phyloP scores from a whole-genome alignment of 2,888 invertebrate genomes.

The Baronia brevicornis region DNA sequence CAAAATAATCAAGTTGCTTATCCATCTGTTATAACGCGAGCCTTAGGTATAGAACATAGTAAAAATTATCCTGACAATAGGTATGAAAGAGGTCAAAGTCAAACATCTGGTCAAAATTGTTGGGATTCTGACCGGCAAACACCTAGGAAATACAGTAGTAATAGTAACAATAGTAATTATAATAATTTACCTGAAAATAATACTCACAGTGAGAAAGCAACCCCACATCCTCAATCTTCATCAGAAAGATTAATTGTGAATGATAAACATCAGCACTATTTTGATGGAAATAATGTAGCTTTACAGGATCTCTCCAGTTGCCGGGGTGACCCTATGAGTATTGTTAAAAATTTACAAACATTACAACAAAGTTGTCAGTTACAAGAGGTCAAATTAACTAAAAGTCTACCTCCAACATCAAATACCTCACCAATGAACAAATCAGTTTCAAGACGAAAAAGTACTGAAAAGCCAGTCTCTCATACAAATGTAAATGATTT shows the following conservation, averaged over 20 bases:
- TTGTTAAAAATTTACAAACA: slow-evolving; percentile 82
- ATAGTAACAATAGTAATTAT: slow-evolving; percentile 56
- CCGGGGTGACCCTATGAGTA: slow-evolving; percentile 84
- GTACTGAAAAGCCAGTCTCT: slow-evolving; percentile 69
- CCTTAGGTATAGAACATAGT: slow-evolving; percentile 78
- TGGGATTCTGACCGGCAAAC: slow-evolving; percentile 75
- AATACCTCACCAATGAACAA: slow-evolving; percentile 39
- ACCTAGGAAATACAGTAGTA: slow-evolving; percentile 66
- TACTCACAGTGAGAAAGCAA: slow-evolving; percentile 59
- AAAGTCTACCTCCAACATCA: slow-evolving; percentile 47
- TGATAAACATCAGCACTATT: slow-evolving; percentile 77
- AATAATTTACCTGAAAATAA: slow-evolving; percentile 62
- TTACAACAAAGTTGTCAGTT: slow-evolving; percentile 77
- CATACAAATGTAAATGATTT: slow-evolving; percentile 71
- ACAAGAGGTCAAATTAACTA: slow-evolving; percentile 71
- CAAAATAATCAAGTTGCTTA: slow-evolving; percentile 81
- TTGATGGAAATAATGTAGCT: slow-evolving; percentile 77
- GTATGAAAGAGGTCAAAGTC: slow-evolving; percentile 70
- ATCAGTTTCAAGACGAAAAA: slow-evolving; percentile 72
- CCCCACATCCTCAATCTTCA: slow-evolving; percentile 59
- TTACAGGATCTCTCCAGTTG: slow-evolving; percentile 84
- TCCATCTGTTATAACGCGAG: slow-evolving; percentile 88
- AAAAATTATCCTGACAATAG: slow-evolving; percentile 69
- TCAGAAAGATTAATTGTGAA: slow-evolving; percentile 60
- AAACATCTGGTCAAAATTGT: slow-evolving; percentile 67